phyloP scores from a whole-genome alignment of 2,113 vertebrate species.

The Sapayoa aenigma region DNA sequence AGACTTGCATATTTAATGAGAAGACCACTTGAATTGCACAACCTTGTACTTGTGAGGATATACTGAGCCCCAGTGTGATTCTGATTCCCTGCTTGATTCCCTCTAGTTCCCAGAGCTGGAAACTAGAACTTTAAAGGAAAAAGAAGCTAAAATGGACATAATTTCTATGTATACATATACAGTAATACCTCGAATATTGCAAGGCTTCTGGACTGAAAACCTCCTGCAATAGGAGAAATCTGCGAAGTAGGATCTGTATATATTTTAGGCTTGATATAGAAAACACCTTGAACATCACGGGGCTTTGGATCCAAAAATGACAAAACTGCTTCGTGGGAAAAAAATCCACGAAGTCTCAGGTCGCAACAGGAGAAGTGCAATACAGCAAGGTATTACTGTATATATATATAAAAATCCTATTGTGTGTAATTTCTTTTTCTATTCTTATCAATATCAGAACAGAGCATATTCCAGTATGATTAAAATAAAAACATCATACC shows the following conservation, averaged over 20 bases:
- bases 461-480: not conserved
- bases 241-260: too few relatives aligned
- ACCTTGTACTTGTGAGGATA: not conserved
- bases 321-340: too few relatives aligned
- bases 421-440: not conserved
- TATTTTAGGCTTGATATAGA: too few relatives aligned
- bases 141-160: not conserved
- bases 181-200: too few relatives aligned
- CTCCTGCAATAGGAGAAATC: too few relatives aligned
- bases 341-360: too few relatives aligned
- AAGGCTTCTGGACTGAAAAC: too few relatives aligned
- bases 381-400: too few relatives aligned
- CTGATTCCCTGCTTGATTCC: not conserved
- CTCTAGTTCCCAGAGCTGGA: not conserved
- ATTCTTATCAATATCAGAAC: not conserved
- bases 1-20: not conserved
- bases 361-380: too few relatives aligned
- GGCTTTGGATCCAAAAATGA: too few relatives aligned
- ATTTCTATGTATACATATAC: not conserved
- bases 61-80: not conserved
- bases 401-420: too few relatives aligned
- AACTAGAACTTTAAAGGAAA: not conserved
- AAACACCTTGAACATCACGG: too few relatives aligned
- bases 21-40: not conserved
- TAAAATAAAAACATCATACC: not conserved